phyloP scores from a whole-genome alignment of 2,113 vertebrate species.

The Prietella phreatophila region DNA sequence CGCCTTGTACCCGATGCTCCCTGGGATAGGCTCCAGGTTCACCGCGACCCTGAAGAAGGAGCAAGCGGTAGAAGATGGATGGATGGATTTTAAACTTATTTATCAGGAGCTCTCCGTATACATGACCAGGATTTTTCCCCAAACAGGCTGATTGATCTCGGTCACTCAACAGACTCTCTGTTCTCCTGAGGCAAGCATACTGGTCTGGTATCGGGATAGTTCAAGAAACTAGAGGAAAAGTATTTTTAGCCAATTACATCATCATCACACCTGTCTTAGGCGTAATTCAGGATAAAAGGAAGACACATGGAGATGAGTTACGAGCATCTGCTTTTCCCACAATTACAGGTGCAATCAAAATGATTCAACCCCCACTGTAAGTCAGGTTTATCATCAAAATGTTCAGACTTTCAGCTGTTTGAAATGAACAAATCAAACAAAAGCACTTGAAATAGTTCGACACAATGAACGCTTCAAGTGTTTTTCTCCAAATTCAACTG shows the following conservation, averaged over 20 bases:
- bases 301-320: neutral
- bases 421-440: no score
- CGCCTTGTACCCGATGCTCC: no score
- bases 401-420: no score
- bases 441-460: no score
- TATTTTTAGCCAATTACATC: slow-evolving; percentile 24
- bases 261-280: slow-evolving; percentile 1
- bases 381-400: no score
- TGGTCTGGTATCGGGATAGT: neutral
- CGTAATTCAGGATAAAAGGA: neutral
- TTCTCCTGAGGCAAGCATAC: slow-evolving; percentile 9
- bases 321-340: neutral
- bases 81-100: neutral
- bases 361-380: no score
- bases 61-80: no score
- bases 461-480: no score
- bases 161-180: slow-evolving; percentile 25
- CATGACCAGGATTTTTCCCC: neutral
- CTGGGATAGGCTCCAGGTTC: no score
- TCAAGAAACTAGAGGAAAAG: neutral
- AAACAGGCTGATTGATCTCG: slow-evolving; percentile 5
- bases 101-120: neutral
- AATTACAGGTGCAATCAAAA: neutral
- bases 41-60: no score
- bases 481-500: no score